Percentiles rank a stretch among this genome's conserved stretches.
Conservation (phyloP, 2,113 vertebrate species). For the Anhinga rufa region DNA sequence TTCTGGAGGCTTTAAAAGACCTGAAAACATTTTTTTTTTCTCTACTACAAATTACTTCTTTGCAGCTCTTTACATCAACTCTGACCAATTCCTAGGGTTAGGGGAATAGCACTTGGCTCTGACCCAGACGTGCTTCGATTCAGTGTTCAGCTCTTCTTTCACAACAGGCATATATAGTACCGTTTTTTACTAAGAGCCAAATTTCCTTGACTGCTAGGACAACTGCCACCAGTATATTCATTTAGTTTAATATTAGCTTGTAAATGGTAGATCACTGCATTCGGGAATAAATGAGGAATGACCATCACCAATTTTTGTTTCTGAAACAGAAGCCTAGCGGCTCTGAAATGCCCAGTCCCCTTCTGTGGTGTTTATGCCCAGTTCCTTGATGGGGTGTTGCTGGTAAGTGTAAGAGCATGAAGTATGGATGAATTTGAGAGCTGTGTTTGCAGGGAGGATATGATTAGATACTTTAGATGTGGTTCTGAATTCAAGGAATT, state of each 20-base stretch:
- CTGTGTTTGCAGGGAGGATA: not conserved
- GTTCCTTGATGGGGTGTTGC: not conserved
- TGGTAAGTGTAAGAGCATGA: not conserved
- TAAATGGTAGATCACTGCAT: not conserved
- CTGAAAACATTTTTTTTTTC: not conserved
- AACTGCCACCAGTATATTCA: fast-evolving
- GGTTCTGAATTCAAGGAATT: not conserved
- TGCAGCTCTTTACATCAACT: not conserved
- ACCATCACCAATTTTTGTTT: not conserved
- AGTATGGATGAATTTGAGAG: not conserved
- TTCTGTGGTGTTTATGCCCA: not conserved
- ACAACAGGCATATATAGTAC: too few relatives aligned
- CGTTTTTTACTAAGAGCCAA: not conserved
- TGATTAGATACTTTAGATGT: not conserved
- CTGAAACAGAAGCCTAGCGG: not conserved
- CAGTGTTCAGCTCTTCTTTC: not conserved
- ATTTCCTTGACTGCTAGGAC: not conserved
- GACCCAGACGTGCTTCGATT: not conserved
- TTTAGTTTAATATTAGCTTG: not conserved
- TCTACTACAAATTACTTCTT: not conserved
- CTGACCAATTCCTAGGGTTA: not conserved
- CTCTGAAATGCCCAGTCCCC: not conserved
- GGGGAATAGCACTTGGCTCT: not conserved
- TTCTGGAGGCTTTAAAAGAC: not conserved
- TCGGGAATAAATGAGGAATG: not conserved